Base-by-base conservation (phyloP, 2,888 invertebrate species). In the Scaptomyza polygonia region DNA sequence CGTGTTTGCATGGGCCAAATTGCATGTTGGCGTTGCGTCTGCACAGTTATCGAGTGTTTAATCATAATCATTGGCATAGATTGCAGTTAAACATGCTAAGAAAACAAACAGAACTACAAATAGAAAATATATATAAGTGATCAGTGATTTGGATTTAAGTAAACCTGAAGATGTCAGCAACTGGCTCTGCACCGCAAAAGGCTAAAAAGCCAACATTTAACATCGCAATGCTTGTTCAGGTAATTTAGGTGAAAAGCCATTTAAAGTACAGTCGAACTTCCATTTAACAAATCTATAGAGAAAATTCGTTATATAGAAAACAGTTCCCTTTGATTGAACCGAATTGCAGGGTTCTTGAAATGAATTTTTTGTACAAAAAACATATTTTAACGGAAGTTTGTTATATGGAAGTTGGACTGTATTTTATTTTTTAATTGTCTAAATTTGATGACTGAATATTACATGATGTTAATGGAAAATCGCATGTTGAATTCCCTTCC, bases 1-100 rank as follows among this genome's bases (percentile, higher is more conserved):
- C 7, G 16, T 42, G 78, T 36, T 48, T 59, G 57, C 43, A n/a
- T 63, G 54, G 44, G 18, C 56, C 63, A 62, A 62, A 69, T 71
- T 69, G 72, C 65, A 82, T 72, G 70, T 85, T 69, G 88, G 81
- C 68, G 79, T 78, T 58, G 82, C 79, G 85, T 62, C 82, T 68
- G 86, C 66, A 63, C 63, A 45, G 44, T 18, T 52, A 64, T 66
- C 63, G 42, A 59, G 75, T 78, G 72, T 53, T 61, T 56, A 57
- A 67, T 18, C 54, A 25, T 25, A 56, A 34, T 40, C 47, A 21
- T 43, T 47, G 48, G 21, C 53, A 9, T 7, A 44, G 45, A 72
- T 58, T 56, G 51, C 49, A 44, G 48, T 39, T 57, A 44, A 67
- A 53, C 51, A 49, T 63, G 42, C 56, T 30, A 32, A 21, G n/a